Conservation (phyloP, 2,113 vertebrate species). For the Myodes glareolus region DNA sequence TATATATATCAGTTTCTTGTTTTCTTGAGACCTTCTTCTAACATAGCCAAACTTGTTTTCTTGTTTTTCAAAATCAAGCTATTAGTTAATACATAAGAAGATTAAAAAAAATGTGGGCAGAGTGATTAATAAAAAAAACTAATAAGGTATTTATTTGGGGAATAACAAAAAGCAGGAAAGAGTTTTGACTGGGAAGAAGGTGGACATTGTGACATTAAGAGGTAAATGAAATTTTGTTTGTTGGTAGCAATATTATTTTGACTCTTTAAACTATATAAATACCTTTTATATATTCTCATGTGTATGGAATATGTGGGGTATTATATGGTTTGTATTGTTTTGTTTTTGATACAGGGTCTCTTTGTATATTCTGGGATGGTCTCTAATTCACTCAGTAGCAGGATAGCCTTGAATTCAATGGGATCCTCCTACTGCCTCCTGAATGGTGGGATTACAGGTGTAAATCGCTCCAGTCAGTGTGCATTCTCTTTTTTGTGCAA, state of each 20-base stretch:
- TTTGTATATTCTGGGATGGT: background rate
- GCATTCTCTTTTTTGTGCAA: background rate
- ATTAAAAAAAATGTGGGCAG: background rate
- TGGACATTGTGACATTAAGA: background rate
- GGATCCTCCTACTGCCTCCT: background rate
- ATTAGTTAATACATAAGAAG: background rate
- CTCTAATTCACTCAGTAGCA: background rate
- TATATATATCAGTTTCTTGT: background rate
- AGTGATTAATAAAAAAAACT: background rate
- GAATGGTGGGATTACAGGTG: background rate
- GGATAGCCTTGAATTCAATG: too few species aligned
- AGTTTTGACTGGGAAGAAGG: background rate
- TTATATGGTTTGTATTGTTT: background rate
- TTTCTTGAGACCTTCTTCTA: background rate
- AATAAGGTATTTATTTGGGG: background rate
- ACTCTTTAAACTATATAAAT: background rate
- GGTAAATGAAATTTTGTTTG: background rate
- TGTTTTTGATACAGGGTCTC: background rate
- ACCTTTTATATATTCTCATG: background rate
- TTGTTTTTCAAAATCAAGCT: slow-evolving; percentile 2
- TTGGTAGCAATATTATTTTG: background rate
- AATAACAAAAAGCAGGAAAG: background rate
- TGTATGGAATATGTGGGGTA: background rate
- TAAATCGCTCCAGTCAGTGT: background rate
- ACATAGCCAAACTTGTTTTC: background rate